phyloP scores from a whole-genome alignment of 1,140 invertebrate species.

The Caenorhabditis inopinata region DNA sequence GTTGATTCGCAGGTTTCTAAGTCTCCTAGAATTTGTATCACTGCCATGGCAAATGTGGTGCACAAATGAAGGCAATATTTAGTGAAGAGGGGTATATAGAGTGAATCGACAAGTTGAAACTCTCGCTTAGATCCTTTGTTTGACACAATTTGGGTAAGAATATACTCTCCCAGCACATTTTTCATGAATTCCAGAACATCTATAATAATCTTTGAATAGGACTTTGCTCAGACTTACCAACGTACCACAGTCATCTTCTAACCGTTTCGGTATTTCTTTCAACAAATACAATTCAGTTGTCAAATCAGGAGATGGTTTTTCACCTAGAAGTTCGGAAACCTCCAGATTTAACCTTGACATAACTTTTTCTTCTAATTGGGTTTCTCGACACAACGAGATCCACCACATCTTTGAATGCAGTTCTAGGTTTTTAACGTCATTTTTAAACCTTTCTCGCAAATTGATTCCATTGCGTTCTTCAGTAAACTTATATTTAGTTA shows the following conservation, averaged over 20 bases:
- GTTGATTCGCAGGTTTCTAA: not conserved
- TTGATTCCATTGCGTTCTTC: not conserved
- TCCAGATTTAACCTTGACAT: not conserved
- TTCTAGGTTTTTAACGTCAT: not conserved
- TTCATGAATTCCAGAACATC: slow-evolving; percentile 6
- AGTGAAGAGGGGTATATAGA: not conserved
- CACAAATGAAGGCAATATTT: not conserved
- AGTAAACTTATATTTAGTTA: not conserved
- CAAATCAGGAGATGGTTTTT: not conserved
- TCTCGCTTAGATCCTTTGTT: not conserved
- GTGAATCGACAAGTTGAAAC: not conserved
- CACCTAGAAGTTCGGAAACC: not conserved
- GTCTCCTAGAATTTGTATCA: not conserved
- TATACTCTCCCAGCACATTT: not conserved
- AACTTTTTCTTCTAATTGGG: not conserved
- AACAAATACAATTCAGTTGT: not conserved
- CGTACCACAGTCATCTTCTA: not conserved
- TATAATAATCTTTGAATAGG: not conserved
- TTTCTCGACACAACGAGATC: not conserved
- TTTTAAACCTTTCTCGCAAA: not conserved
- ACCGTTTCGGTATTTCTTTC: not conserved
- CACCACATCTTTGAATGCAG: not conserved
- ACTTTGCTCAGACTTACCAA: too few species aligned
- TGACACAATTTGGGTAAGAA: not conserved
- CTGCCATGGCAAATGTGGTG: not conserved